Evolutionary conservation across 2,888 invertebrate genomes (phyloP).

Genomic region (Scaptomyza tumidula): DNA sequence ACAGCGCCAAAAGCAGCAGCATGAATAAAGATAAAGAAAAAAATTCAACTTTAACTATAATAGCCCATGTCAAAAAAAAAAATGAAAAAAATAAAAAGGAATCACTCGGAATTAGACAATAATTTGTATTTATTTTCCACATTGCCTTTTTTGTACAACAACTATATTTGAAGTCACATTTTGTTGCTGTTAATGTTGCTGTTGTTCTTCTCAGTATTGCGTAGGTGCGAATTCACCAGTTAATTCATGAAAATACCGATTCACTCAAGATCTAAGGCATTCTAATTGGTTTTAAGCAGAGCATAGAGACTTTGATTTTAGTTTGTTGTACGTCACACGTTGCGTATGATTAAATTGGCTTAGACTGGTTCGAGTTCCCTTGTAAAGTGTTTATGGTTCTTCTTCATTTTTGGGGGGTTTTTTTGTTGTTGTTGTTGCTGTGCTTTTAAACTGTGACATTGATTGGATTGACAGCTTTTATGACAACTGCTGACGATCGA

Average conservation of each 20-base stretch:
- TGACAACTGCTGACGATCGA: constrained; percentile 45
- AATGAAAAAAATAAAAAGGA: constrained; percentile 43
- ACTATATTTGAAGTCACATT: constrained; percentile 40
- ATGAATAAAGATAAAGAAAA: constrained; percentile 51
- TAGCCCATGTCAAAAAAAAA: constrained; percentile 54
- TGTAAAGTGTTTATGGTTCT: constrained; percentile 24
- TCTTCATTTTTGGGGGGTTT: constrained; percentile 6
- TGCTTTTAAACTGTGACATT: constrained; percentile 30
- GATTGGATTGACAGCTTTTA: constrained; percentile 42
- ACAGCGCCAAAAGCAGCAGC: constrained; percentile 38
- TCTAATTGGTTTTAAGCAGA: constrained; percentile 73
- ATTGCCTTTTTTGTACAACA: too few relatives aligned
- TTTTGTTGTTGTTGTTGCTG: background rate
- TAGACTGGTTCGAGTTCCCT: constrained; percentile 24
- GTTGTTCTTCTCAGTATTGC: constrained; percentile 21
- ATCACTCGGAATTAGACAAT: constrained; percentile 36
- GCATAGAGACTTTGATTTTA: constrained; percentile 15
- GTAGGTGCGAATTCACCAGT: constrained; percentile 78
- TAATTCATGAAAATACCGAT: constrained; percentile 77
- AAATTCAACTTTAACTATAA: constrained; percentile 66
- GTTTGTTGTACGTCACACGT: constrained; percentile 39
- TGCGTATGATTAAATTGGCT: constrained; percentile 65
- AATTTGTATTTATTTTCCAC: too few relatives aligned
- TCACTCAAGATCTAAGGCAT: constrained; percentile 70
- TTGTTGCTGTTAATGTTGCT: constrained; percentile 12